phyloP scores from a whole-genome alignment of 2,888 invertebrate genomes.

The Apodemia duryi region DNA sequence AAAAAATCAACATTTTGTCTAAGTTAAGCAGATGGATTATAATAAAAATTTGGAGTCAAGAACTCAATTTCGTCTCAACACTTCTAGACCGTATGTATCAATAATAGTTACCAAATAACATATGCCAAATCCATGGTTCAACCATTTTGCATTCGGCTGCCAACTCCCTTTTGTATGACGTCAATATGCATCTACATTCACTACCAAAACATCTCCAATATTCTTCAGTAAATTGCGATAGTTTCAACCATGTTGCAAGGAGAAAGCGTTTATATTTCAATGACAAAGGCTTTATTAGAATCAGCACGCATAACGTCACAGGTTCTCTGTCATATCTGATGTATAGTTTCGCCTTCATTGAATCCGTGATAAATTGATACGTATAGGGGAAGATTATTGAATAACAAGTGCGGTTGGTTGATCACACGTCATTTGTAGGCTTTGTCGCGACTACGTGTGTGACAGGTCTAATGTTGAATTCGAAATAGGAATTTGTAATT shows the following conservation, averaged over 20 bases:
- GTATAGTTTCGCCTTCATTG: conserved; percentile 78
- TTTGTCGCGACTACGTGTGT: conserved; percentile 38
- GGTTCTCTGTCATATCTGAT: conserved; percentile 67
- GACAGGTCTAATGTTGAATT: conserved; percentile 40
- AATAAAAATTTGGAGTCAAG: too few species aligned
- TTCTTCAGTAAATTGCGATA: fast-evolving
- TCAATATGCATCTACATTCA: conserved; percentile 64
- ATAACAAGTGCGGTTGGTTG: conserved; percentile 70
- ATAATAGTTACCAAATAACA: conserved; percentile 70
- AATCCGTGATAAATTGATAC: conserved; percentile 76
- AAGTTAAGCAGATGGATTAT: too few species aligned
- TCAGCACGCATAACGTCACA: conserved; percentile 41
- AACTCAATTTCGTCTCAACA: background rate
- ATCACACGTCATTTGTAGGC: conserved; percentile 49
- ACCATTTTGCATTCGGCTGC: conserved; percentile 76
- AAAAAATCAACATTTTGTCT: too few species aligned
- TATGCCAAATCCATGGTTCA: conserved; percentile 78
- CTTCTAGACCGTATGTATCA: conserved; percentile 43
- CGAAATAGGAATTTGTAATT: conserved; percentile 46
- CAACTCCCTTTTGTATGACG: conserved; percentile 74
- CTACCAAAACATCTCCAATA: conserved; percentile 36
- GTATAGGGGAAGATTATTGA: conserved; percentile 69
- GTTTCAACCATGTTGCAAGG: conserved; percentile 21
- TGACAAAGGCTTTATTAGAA: conserved; percentile 34
- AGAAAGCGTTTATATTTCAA: conserved; percentile 21